Evolutionary conservation across 2,797 vertebrate genomes (phyloP), one percentile per base, ranked within the genome.

Genomic region (Xiphorhynchus erythropygius): DNA sequence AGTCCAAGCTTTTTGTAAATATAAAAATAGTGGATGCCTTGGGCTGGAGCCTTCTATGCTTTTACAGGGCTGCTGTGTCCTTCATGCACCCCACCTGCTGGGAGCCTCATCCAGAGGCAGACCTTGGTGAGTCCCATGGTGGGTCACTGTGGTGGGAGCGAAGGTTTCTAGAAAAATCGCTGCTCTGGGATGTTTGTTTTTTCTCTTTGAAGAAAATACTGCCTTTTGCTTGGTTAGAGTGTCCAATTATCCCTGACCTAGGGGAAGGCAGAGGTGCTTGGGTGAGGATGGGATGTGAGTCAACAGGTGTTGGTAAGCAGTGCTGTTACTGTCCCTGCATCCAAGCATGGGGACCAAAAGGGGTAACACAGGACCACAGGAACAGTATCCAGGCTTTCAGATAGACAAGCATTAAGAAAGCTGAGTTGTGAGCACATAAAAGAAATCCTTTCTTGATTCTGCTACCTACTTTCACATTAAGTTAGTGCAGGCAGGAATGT

Each of bases 241-340:
- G 2, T 17, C 32, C 11, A 11, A 0, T 30, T 59, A 5, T 27
- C 15, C 37, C 42, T 62, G 49, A 7, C 3, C 3, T 15, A 9
- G 39, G 18, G 46, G 30, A 50, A 53, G 47, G 46, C 11, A 39
- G 63, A 77, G 23, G 33, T 35, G 49, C 33, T 49, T 24, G 24
- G 44, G 7, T 39, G 32, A 84, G 49, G 63, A n/a, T 24, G 47
- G 68, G 37, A 73, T 5, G 12, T 1, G 50, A 84, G 16, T 12
- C 10, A 41, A 14, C 33, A 35, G 39, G 30, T 5, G 27, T 21
- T 42, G 69, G 24, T 22, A 11, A 50, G 57, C 18, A 19, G 11
- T 11, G 65, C 46, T 86, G 10, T 6, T 47, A 5, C 35, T 39
- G 17, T 73, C 59, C 73, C 37, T 16, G 32, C 4, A 44, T 21